Evolutionary conservation across 2,797 vertebrate genomes (phyloP).

Genomic region (Craterocephalus amniculus): DNA sequence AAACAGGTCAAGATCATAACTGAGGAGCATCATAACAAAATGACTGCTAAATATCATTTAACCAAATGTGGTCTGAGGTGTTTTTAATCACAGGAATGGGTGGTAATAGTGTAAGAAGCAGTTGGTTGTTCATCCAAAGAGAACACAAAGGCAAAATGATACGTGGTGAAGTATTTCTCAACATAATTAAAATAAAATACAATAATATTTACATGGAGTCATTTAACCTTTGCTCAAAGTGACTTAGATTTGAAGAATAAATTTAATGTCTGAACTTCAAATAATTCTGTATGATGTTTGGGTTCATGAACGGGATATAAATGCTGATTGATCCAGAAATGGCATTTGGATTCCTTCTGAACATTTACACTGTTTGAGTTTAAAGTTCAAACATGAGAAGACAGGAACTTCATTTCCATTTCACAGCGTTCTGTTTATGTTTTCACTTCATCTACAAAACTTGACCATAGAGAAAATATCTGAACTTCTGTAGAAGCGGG

Average conservation of each 20-base stretch:
- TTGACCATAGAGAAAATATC: not conserved
- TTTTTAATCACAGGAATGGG: no score
- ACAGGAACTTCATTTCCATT: not conserved
- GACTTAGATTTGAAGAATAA: not conserved
- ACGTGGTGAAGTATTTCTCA: not conserved
- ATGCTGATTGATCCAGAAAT: not conserved
- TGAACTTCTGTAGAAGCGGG: not conserved
- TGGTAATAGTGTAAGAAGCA: no score
- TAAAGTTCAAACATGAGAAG: not conserved
- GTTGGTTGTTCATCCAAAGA: no score
- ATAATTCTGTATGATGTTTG: not conserved
- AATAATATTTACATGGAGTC: not conserved
- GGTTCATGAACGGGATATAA: not conserved
- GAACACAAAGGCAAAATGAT: no score
- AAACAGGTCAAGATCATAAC: no score
- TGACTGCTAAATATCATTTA: no score
- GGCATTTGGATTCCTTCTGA: not conserved
- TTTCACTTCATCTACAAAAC: not conserved
- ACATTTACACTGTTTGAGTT: not conserved
- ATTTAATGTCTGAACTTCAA: not conserved
- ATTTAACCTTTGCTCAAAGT: not conserved
- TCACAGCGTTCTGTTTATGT: not conserved
- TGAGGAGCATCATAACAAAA: no score
- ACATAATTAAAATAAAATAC: not conserved
- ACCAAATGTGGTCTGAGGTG: no score